These are phyloP conservation scores for Schizopygopsis pylzovi DNA, from an alignment of 2,797 vertebrate species.

Conservation along the genomic window DNA sequence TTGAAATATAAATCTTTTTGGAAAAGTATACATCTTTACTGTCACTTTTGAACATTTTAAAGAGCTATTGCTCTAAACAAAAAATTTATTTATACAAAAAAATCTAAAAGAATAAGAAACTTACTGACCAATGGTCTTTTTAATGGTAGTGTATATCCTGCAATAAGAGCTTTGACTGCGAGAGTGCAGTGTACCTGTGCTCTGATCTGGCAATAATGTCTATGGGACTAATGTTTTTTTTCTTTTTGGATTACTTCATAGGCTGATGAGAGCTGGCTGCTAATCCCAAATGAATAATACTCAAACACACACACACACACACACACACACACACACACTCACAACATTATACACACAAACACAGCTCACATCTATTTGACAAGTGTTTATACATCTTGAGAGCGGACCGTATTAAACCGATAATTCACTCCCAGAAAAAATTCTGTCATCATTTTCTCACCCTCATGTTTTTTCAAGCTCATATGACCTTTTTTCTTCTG, in stretches of 20 bases:
- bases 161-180: neutral
- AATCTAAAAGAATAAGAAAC: neutral
- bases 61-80: neutral
- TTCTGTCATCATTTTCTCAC: neutral
- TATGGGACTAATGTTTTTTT: constrained; percentile 41
- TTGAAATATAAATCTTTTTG: neutral
- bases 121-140: neutral
- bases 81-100: neutral
- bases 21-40: neutral
- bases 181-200: too few species aligned
- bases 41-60: neutral
- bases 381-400: neutral
- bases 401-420: neutral
- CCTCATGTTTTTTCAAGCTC: constrained; percentile 1
- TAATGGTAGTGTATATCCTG: neutral
- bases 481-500: neutral
- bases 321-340: neutral
- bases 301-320: neutral
- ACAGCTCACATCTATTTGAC: neutral
- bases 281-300: constrained; percentile 55
- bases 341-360: neutral
- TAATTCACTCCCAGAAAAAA: neutral
- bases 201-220: constrained; percentile 6
- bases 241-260: constrained; percentile 55
- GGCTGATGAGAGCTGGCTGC: constrained; percentile 51